Evolutionary conservation across 2,113 vertebrate genomes (phyloP), one percentile per base, ranked within the genome.

Genomic region (Cryptotis parvus): DNA sequence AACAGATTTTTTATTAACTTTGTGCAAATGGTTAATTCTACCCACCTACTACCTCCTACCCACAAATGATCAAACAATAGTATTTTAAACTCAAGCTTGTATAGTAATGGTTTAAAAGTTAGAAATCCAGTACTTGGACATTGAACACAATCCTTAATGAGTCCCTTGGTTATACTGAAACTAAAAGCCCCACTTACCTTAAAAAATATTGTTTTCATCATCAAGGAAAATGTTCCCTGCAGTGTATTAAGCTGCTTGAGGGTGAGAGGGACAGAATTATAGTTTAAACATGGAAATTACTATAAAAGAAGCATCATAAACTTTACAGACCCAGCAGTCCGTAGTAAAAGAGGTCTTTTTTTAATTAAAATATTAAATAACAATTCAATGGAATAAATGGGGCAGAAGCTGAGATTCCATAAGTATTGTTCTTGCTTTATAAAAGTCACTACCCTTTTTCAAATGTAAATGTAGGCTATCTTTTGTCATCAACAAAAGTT

Each of bases 191-290:
- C 84, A 91, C 96, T 97, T 95, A 96, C 78, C 61, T 97, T 93
- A 94, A 97, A 58, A 98, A 97, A 96, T 96, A 97, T 29, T 97
- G 92, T 96, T 97, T 97, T 97, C 92, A 85, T 96, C 97, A 95
- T 95, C 97, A 97, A 96, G 98, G 94, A 97, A 97, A 97, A 91
- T 94, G 94, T 94, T 97, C 94, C 97, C 96, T 96, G 93, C 92
- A 94, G 97, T 83, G 84, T 95, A 96, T 96, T 96, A 97, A 97
- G 95, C 91, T 91, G 83, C 39, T 95, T 72, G 73, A 52, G 96
- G 96, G 96, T 90, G 73, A 93, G 89, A 97, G 94, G 87, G 87
- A 92, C 97, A 97, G 96, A 97, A 96, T 94, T 97, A 94, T 92
- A 96, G 96, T 97, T 97, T 96, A 96, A 72, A 96, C 41, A 66